Base-by-base conservation (phyloP, 2,888 invertebrate species). In the Ecliptopera silaceata region DNA sequence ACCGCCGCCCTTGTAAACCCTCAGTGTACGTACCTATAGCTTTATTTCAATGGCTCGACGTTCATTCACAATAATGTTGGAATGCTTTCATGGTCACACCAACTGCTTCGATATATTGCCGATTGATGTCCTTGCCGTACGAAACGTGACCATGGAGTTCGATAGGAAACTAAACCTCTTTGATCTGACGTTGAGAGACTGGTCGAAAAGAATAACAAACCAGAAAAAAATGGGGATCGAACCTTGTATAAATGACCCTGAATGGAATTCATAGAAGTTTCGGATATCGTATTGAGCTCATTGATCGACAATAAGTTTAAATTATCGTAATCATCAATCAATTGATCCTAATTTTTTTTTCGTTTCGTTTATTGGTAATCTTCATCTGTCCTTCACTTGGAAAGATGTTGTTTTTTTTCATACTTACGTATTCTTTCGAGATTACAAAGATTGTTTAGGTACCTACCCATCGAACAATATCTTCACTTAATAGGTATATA, bases 51-150 rank as follows among this genome's bases (percentile, higher is more conserved):
- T 90, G 90, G 86, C 76, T 77, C 64, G 71, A 68, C 76, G 80
- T 89, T 90, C 90, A 91, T 91, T 91, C 90, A 91, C 86, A 81
- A 88, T 88, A 84, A 81, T 75, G 82, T 84, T 81, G 80, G 79
- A 77, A 79, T 78, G 70, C 73, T 82, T 80, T 86, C 85, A 86
- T 84, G 88, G 88, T 88, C 88, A 86, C 82, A 76, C 79, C 77
- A 61, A 60, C 42, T 80, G 65, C 72, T 80, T 77, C 76, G 75
- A 55, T 58, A 62, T 57, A 52, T 60, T 34, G 56, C 56, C 47
- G 36, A 55, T 54, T 32, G 3, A 43, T 48, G 56, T 54, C 59
- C 57, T 56, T 61, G 54, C 31, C 20, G 10, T 20, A 18, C 44
- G 31, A 41, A 15, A 44, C 44, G 22, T 32, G n/a, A 50, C 54